Evolutionary conservation across 2,113 vertebrate genomes (phyloP), one percentile per base, ranked within the genome.

Genomic region (Pteropus alecto): DNA sequence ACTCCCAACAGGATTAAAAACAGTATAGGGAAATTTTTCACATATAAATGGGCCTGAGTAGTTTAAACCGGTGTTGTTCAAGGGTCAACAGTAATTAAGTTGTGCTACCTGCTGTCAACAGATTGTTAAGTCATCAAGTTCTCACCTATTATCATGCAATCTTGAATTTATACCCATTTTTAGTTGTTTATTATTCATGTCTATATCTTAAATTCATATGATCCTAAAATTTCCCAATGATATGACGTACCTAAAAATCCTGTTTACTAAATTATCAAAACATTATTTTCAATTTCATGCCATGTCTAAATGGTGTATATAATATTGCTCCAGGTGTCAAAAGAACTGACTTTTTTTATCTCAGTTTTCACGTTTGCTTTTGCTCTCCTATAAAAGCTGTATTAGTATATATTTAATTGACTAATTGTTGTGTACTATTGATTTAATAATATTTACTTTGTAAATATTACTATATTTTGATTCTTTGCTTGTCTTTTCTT

Each of bases 301-400:
- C 61, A 43, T 43, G n/a, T 92, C 9, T 94, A 30, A 68, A 71
- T 77, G 11, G 5, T 60, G 3, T 48, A 48, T 71, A 24, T 56
- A 70, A 54, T 78, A 73, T 76, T 95, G 48, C 0, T 30, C 4
- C 16, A 58, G 16, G 14, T 48, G 14, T 74, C 26, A 94, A 85
- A 87, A 90, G 2, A 86, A 63, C 18, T 56, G 28, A 21, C 8
- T 30, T 67, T 65, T 96, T 91, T 71, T 54, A n/a, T 51, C 11
- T 83, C 26, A 85, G n/a, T 67, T 95, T 87, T 58, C 18, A 73
- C 8, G 73, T 73, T 91, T 95, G n/a, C 46, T 95, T 92, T 93
- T 78, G 38, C 30, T 93, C n/a, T 16, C 82, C 21, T 82, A 7
- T 87, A 91, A 87, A 84, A 67, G 28, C 5, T 43, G n/a, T 38